Conservation (phyloP, 2,888 invertebrate genomes). For the Morpho helenor region DNA sequence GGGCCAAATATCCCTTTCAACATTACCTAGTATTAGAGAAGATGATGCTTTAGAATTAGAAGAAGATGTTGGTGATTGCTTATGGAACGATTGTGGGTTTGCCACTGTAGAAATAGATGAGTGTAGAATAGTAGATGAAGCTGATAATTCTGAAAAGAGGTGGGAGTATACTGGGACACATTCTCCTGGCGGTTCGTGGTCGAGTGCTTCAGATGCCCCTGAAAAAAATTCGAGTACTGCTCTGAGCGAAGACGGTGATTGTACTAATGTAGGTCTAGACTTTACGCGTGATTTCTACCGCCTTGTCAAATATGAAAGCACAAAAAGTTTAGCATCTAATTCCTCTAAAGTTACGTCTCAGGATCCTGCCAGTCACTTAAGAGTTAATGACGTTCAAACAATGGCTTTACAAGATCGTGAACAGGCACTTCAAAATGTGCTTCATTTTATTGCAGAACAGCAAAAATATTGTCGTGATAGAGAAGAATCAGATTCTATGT, state of each 20-base stretch:
- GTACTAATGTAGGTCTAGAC: slow-evolving; percentile 84
- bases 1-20: slow-evolving; percentile 81
- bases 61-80: slow-evolving; percentile 85
- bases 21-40: slow-evolving; percentile 86
- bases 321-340: slow-evolving; percentile 87
- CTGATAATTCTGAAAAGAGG: slow-evolving; percentile 74
- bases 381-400: slow-evolving; percentile 68
- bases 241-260: slow-evolving; percentile 84
- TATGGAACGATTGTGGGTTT: slow-evolving; percentile 88
- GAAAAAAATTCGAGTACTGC: slow-evolving; percentile 86
- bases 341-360: slow-evolving; percentile 82
- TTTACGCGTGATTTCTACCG: slow-evolving; percentile 90
- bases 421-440: slow-evolving; percentile 84
- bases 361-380: slow-evolving; percentile 67
- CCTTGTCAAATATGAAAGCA: slow-evolving; percentile 89
- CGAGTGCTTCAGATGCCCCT: slow-evolving; percentile 77
- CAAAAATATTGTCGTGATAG: slow-evolving; percentile 83
- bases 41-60: slow-evolving; percentile 85
- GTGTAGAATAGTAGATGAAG: slow-evolving; percentile 76
- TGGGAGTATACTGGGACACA: slow-evolving; percentile 82
- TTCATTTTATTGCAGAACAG: slow-evolving; percentile 87
- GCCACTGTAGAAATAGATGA: slow-evolving; percentile 83
- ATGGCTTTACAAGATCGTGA: slow-evolving; percentile 81
- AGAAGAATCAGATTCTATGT: slow-evolving; percentile 78
- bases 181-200: slow-evolving; percentile 82